Percentiles rank a stretch among this genome's conserved stretches.
These are phyloP conservation scores for Gymnoscopelus braueri DNA, from an alignment of 2,797 vertebrate genomes.

Conservation along the genomic window DNA sequence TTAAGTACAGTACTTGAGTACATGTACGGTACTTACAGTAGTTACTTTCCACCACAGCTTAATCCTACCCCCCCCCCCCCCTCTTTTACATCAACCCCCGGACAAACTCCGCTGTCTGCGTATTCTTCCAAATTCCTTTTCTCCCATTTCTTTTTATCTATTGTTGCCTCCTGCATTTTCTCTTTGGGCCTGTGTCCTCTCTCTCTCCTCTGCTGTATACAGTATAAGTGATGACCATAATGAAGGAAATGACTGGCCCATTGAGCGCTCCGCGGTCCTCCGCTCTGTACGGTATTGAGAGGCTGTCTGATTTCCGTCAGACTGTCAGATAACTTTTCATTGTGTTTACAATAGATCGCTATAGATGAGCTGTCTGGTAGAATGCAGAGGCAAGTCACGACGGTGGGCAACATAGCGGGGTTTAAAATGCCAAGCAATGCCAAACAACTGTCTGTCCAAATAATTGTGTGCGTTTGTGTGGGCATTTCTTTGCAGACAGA, in stretches of 20 bases:
- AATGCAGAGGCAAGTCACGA: constrained; percentile 4
- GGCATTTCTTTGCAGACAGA: constrained; percentile 20
- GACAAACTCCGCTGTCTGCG: constrained; percentile 12
- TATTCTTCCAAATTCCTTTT: constrained; percentile 11
- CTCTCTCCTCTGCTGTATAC: constrained; percentile 23
- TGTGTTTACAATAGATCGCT: constrained; percentile 52
- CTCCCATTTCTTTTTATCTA: constrained; percentile 1
- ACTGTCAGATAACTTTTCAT: constrained; percentile 59
- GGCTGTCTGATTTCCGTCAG: constrained; percentile 55
- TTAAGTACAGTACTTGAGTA: too few species aligned
- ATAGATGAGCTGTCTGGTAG: constrained; percentile 9
- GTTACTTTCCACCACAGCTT: neutral
- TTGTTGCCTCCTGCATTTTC: constrained; percentile 15
- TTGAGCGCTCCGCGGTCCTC: constrained; percentile 45
- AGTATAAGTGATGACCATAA: constrained; percentile 45
- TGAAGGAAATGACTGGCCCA: constrained; percentile 60
- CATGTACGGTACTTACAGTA: too few species aligned
- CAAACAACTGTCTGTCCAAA: constrained; percentile 3
- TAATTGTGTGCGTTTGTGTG: constrained; percentile 16
- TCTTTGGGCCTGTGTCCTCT: constrained; percentile 24
- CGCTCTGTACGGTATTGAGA: constrained; percentile 62
- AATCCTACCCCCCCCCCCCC: constrained; percentile 9
- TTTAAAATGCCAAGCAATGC: too few species aligned
- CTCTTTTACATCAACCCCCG: neutral
- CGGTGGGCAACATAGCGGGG: too few species aligned